Percentiles rank a stretch among this genome's conserved stretches.
Evolutionary conservation across 2,888 invertebrate species (phyloP).

Genomic region (Oasisia sp.): DNA sequence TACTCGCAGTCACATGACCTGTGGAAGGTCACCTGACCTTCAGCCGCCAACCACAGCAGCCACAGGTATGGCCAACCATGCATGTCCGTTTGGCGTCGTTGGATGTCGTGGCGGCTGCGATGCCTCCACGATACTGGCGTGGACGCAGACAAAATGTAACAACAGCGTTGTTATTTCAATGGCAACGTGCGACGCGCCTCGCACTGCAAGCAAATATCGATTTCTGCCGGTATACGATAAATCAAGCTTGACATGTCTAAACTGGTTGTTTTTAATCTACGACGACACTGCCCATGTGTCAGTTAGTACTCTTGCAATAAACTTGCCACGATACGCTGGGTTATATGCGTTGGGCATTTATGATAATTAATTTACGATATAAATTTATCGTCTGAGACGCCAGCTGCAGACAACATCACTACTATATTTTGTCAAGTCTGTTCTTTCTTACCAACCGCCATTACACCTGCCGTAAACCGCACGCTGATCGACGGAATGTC

Average conservation of each 20-base stretch:
- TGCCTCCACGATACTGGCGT: background rate
- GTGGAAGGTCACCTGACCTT: slow-evolving; percentile 35
- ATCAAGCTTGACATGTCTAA: background rate
- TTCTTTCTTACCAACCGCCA: background rate
- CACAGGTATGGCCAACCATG: background rate
- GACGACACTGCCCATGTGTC: background rate
- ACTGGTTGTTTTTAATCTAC: background rate
- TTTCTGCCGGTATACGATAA: background rate
- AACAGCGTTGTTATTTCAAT: background rate
- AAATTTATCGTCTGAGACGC: background rate
- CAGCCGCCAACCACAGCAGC: slow-evolving; percentile 2
- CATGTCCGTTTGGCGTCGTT: background rate
- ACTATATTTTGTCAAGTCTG: background rate
- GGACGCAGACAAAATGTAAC: background rate
- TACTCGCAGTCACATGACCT: slow-evolving; percentile 40
- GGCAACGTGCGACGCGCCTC: background rate
- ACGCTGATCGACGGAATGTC: background rate
- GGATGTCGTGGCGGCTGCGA: background rate
- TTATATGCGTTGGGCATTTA: background rate
- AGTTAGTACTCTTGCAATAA: background rate
- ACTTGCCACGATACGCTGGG: background rate
- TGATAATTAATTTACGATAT: background rate
- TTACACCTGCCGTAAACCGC: background rate
- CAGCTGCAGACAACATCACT: background rate
- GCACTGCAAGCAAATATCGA: background rate